Base-by-base conservation (phyloP, 2,888 invertebrate species). In the Schrankia costaestrigalis region DNA sequence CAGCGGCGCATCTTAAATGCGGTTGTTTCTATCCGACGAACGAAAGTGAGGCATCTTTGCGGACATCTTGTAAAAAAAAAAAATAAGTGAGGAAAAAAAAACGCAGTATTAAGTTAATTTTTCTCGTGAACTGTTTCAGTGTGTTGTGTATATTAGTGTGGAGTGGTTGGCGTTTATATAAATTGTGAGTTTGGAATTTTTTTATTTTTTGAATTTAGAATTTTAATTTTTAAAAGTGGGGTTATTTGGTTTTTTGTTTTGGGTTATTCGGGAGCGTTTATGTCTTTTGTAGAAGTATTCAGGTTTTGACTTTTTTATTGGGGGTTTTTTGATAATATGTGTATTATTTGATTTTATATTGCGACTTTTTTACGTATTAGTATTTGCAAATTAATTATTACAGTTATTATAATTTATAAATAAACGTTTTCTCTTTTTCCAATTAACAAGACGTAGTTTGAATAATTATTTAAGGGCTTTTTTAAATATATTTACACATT, bases 111-210 rank as follows among this genome's bases (percentile, higher is more conserved):
- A 35, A 24, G 51, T 51, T 43, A 45, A 36, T n/a, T 39, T 42
- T 28, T 37, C 22, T 28, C 49, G 52, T 58, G 59, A 35, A 52
- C 41, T 41, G 44, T 56, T 62, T 62, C 52, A 64, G 64, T 63
- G 63, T 61, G 47, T 47, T 54, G 64, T 63, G 64, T 31, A 44
- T 48, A 35, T 43, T 49, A 49, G 63, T 64, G 64, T 55, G 38
- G 56, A 50, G 56, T 56, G 63, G 64, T 60, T 49, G 62, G 42
- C 46, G 59, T 51, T 34, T 46, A 40, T 23, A 33, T 42, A 39
- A 30, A 26, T 49, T 43, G 62, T 61, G 41, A 61, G 61, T 62
- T 40, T 35, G n/a, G n/a, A n/a, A 33, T 41, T 38, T 41, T 29
- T 32, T 21, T 22, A 26, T 26, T 33, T 3, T 11, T n/a, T n/a